These are phyloP conservation scores for Melanchra persicariae DNA, from an alignment of 2,888 invertebrate genomes.

Conservation along the genomic window DNA sequence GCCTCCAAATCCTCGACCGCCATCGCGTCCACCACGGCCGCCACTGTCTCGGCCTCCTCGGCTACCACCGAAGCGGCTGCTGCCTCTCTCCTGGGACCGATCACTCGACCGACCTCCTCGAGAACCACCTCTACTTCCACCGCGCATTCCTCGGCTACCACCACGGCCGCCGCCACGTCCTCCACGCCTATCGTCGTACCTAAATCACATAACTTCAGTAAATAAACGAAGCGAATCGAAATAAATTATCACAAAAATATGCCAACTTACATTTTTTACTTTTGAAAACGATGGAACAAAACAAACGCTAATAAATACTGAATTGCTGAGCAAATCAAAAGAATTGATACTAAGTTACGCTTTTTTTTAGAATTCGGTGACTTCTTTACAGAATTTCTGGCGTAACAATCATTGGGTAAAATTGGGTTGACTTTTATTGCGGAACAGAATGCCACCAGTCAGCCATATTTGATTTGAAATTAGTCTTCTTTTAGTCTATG, in stretches of 20 bases:
- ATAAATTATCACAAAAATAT: conserved; percentile 41
- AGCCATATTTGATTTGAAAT: conserved; percentile 71
- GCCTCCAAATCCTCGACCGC: conserved; percentile 80
- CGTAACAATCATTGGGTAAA: conserved; percentile 41
- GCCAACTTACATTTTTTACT: conserved; percentile 77
- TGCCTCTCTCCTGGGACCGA: conserved; percentile 86
- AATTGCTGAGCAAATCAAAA: conserved; percentile 15
- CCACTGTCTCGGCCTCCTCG: conserved; percentile 77
- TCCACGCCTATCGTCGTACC: conserved; percentile 90
- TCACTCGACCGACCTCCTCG: conserved; percentile 83
- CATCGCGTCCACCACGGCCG: conserved; percentile 76
- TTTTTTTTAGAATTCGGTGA: conserved; percentile 13
- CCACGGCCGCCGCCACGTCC: conserved; percentile 82
- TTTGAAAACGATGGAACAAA: conserved; percentile 36
- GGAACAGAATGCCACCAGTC: conserved; percentile 64
- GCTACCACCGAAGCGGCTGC: conserved; percentile 77
- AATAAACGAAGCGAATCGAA: conserved; percentile 41
- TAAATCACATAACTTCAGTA: conserved; percentile 68
- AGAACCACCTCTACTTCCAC: conserved; percentile 81
- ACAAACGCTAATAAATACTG: conserved; percentile 42
- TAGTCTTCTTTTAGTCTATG: not conserved
- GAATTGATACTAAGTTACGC: conserved; percentile 16
- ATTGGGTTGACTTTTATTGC: conserved; percentile 44
- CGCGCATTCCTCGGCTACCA: conserved; percentile 68
- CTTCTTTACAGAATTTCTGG: conserved; percentile 24